Percentiles rank a stretch among this genome's conserved stretches.
Conservation (phyloP, 1,140 invertebrate genomes). For the Musca vetustissima region DNA sequence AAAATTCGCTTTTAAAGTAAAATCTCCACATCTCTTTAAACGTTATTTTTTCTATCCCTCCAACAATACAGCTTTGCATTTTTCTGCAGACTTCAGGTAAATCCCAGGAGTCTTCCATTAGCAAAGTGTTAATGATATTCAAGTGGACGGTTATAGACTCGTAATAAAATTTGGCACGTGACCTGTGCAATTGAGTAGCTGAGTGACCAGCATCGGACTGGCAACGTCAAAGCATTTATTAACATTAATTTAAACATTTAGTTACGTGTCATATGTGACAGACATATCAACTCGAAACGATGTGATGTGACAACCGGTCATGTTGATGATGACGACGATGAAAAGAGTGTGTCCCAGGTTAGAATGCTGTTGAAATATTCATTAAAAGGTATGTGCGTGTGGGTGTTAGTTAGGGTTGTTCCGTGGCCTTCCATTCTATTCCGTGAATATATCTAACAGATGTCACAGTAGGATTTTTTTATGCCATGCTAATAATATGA, state of each 20-base stretch:
- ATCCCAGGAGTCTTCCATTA: too few relatives aligned
- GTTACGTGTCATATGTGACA: conserved; percentile 22
- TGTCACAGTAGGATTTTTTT: background rate
- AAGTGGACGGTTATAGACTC: conserved; percentile 5
- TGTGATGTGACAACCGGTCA: too few relatives aligned
- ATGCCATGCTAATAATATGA: conserved; percentile 8
- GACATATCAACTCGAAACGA: background rate
- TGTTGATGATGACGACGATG: too few relatives aligned
- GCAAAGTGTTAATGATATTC: conserved; percentile 16
- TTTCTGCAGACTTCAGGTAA: too few relatives aligned
- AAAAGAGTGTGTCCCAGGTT: background rate
- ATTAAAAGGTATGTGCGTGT: too few relatives aligned
- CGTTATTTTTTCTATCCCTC: too few relatives aligned
- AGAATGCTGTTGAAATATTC: background rate
- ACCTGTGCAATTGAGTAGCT: background rate
- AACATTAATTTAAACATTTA: conserved; percentile 20
- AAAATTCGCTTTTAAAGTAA: too few relatives aligned
- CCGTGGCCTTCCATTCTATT: background rate
- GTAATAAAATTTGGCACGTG: conserved; percentile 14
- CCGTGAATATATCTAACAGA: background rate
- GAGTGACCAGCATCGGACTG: background rate
- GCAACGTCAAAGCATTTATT: background rate
- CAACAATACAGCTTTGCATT: too few relatives aligned
- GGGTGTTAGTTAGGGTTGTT: background rate
- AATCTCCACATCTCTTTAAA: too few relatives aligned